Evolutionary conservation across 2,113 vertebrate species (phyloP).

Genomic region (Protobothrops flavoviridis): DNA sequence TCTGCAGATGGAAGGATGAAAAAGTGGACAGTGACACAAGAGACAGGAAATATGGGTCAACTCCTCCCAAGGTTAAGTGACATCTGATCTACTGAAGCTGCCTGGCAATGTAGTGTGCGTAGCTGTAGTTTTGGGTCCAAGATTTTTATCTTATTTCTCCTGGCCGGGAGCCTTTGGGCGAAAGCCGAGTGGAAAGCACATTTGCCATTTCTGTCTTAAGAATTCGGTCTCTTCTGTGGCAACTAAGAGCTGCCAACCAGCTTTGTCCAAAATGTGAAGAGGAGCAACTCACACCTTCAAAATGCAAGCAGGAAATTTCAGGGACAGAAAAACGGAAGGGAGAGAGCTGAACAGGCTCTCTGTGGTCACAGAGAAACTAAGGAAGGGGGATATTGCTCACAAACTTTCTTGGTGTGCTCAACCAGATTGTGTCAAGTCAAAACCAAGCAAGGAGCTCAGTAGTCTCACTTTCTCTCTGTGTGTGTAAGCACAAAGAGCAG

Average conservation of each 20-base stretch:
- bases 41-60: background rate
- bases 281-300: background rate
- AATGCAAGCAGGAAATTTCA: background rate
- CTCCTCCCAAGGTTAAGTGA: slow-evolving; percentile 39
- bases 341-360: accelerated
- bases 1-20: slow-evolving; percentile 6
- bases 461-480: background rate
- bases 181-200: slow-evolving; percentile 33
- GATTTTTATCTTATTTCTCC: slow-evolving; percentile 57
- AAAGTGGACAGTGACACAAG: slow-evolving; percentile 21
- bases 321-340: background rate
- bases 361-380: background rate
- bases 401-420: accelerated
- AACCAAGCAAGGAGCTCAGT: background rate
- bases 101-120: background rate
- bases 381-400: background rate
- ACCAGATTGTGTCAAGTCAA: background rate
- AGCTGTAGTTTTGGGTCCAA: slow-evolving; percentile 41
- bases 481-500: background rate
- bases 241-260: slow-evolving; percentile 35
- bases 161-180: slow-evolving; percentile 41
- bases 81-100: slow-evolving; percentile 14
- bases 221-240: slow-evolving; percentile 9
- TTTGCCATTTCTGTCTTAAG: slow-evolving; percentile 30
- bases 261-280: background rate